Evolutionary conservation across 1,140 invertebrate species (phyloP).

Genomic region (Conus betulinus): DNA sequence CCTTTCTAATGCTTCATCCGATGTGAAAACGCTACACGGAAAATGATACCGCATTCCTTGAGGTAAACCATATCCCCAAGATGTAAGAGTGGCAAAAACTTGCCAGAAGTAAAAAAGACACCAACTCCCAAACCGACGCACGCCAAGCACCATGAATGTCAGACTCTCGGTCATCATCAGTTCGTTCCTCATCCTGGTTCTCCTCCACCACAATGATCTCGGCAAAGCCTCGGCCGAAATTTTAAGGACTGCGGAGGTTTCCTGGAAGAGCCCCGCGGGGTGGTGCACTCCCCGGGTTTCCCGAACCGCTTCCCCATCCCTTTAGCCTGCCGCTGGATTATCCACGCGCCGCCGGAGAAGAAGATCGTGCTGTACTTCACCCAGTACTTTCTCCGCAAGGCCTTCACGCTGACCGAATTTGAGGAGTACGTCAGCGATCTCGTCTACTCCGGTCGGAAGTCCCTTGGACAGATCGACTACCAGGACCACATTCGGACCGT

Average conservation of each 20-base stretch:
- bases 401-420: slow-evolving; percentile 88
- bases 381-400: slow-evolving; percentile 89
- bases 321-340: slow-evolving; percentile 90
- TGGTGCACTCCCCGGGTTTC: slow-evolving; percentile 89
- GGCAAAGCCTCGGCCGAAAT: slow-evolving; percentile 1
- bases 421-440: slow-evolving; percentile 73
- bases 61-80: no score
- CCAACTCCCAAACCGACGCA: background rate
- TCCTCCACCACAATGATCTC: background rate
- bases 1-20: no score
- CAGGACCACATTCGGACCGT: slow-evolving; percentile 62
- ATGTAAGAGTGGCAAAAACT: no score
- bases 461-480: slow-evolving; percentile 74
- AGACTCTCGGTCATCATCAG: background rate
- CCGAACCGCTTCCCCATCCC: slow-evolving; percentile 87
- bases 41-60: no score
- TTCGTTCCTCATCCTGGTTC: background rate
- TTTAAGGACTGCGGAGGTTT: slow-evolving; percentile 61
- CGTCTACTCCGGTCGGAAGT: slow-evolving; percentile 57
- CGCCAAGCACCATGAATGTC: background rate
- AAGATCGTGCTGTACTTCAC: slow-evolving; percentile 90
- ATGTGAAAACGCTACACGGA: no score
- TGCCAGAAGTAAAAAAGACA: background rate
- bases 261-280: slow-evolving; percentile 53
- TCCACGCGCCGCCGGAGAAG: slow-evolving; percentile 81